Conservation (phyloP, 2,113 vertebrate species). For the Melanotaenia duboulayi region DNA sequence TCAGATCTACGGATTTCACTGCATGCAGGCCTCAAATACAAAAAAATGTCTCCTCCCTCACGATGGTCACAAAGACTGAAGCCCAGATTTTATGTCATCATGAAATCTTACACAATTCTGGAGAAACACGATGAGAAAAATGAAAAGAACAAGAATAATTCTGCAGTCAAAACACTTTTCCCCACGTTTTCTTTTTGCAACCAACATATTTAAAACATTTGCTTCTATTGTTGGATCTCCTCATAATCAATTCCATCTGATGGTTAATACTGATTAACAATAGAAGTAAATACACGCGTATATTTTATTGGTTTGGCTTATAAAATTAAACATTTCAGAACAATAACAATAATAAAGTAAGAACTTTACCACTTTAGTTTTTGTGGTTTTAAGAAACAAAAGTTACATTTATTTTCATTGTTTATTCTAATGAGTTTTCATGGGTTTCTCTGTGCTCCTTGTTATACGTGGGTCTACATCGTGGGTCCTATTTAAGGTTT, state of each 20-base stretch:
- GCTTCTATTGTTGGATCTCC: conserved; percentile 2
- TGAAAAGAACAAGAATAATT: background rate
- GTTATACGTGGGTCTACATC: no score
- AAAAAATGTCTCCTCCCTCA: background rate
- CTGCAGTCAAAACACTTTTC: background rate
- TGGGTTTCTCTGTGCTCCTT: no score
- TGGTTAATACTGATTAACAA: background rate
- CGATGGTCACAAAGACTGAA: background rate
- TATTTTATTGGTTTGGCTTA: background rate
- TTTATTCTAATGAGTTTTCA: background rate
- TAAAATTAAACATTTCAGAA: background rate
- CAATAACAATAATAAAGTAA: no score
- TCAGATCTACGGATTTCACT: background rate
- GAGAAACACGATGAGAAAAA: background rate
- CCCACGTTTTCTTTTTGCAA: fast-evolving
- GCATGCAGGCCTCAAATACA: background rate
- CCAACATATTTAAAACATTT: background rate
- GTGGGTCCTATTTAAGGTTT: no score
- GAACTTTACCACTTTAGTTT: no score
- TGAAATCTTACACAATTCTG: background rate
- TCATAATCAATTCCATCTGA: background rate
- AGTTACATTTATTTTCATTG: no score
- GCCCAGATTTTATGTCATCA: background rate
- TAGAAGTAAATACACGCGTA: background rate
- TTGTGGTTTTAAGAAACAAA: no score